Base-by-base conservation (phyloP, 1,140 invertebrate species). In the Bathynomus jamesi region DNA sequence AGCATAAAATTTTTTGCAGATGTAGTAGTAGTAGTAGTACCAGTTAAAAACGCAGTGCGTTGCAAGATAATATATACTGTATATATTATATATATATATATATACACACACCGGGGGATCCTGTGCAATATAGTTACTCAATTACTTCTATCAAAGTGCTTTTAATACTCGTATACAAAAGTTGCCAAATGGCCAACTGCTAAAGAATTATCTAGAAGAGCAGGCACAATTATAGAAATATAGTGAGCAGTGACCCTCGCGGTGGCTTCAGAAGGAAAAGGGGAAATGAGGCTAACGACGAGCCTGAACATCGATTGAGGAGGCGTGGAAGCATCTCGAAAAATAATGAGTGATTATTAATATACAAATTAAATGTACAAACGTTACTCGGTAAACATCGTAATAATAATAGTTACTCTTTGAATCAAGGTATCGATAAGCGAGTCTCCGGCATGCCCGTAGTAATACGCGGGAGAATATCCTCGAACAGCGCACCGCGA, bases 101-200 rank as follows among this genome's bases (percentile, higher is more conserved):
- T n/a, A n/a, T n/a, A n/a, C n/a, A n/a, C n/a, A n/a, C n/a, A n/a
- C n/a, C n/a, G n/a, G n/a, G n/a, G n/a, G n/a, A n/a, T n/a, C n/a
- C n/a, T n/a, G n/a, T n/a, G n/a, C n/a, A n/a, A n/a, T n/a, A n/a
- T n/a, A n/a, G n/a, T n/a, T n/a, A n/a, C n/a, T n/a, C n/a, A n/a
- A n/a, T n/a, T n/a, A n/a, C n/a, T n/a, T n/a, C n/a, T n/a, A n/a
- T n/a, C n/a, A n/a, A n/a, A n/a, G n/a, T n/a, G n/a, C n/a, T n/a
- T n/a, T n/a, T n/a, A n/a, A n/a, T n/a, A n/a, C n/a, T n/a, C n/a
- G n/a, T n/a, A n/a, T n/a, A n/a, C n/a, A n/a, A n/a, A n/a, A n/a
- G n/a, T n/a, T 67, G 65, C 65, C 70, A 69, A 61, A 61, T 67
- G 62, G 65, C 46, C 72, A 70, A 74, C 72, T 32, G 29, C 29